Evolutionary conservation across 2,797 vertebrate genomes (phyloP).

Genomic region (Potorous gilbertii): DNA sequence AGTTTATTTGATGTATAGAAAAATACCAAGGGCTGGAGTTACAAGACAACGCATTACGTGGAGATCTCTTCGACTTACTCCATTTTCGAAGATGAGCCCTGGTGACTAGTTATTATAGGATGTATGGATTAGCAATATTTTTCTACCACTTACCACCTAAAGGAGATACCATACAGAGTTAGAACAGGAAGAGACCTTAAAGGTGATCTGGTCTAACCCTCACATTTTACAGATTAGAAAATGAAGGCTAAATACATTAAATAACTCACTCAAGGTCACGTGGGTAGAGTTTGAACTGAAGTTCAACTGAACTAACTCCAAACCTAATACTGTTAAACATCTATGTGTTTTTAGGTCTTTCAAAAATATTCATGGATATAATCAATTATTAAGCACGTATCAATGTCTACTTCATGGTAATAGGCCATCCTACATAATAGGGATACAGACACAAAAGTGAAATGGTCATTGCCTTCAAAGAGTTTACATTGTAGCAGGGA

Average conservation of each 20-base stretch:
- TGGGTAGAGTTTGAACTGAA: neutral
- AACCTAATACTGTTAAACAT: neutral
- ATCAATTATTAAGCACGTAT: neutral
- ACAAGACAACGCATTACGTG: rapidly evolving
- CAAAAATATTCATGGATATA: neutral
- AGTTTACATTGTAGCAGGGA: no score
- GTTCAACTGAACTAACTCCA: neutral
- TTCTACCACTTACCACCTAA: neutral
- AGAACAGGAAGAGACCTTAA: neutral
- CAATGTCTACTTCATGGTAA: no score
- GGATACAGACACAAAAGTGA: no score
- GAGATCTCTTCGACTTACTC: neutral
- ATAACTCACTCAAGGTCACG: neutral
- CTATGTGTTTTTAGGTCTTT: neutral
- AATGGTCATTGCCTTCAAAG: no score
- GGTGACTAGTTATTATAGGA: neutral
- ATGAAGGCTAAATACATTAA: neutral
- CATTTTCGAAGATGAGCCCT: neutral
- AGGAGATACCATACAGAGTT: neutral
- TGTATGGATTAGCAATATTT: neutral
- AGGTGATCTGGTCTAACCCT: neutral
- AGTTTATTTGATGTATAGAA: neutral
- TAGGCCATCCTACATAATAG: no score
- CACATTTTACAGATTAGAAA: neutral
- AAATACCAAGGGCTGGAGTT: neutral